Evolutionary conservation across 2,113 vertebrate species (phyloP), one percentile per base, ranked within the genome.

Genomic region (Anguilla rostrata): DNA sequence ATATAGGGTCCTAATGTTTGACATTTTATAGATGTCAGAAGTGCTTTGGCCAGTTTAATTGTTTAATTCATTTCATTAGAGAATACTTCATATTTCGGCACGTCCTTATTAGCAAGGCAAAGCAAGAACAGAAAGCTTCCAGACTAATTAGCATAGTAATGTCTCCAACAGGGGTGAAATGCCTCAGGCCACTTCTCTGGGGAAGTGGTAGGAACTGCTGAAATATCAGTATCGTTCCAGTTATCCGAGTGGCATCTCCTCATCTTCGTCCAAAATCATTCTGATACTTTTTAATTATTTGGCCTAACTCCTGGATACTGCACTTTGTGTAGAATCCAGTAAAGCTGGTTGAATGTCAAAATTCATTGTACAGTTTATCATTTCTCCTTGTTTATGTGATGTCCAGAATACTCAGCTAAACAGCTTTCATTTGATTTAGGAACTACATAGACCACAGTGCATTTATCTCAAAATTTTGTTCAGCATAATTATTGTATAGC

Each of bases 11-110:
- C 5, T 11, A 34, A n/a, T 75, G 53, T 78, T 78, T 29, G 46
- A 49, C 40, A 8, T 75, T 75, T 84, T 75, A 29, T 57, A 40
- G 66, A 56, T 53, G 56, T 49, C 49, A 9, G 39, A 79, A 85
- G 79, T 39, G 53, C 39, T 34, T 85, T 46, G 8, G 49, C 49
- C 14, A 49, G 75, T 39, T 81, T 80, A 43, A 80, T 53, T n/a
- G 75, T 29, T 79, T 79, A 85, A 85, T 85, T 46, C 39, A 26
- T 60, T 81, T 85, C 78, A 85, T 57, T 79, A 60, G 39, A 85
- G 84, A 34, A 85, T 29, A 53, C 34, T 85, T 85, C 84, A 79
- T 78, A 85, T 81, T 80, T 16, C 22, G 78, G 84, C n/a, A 57
- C 71, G 34, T 78, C 78, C 16, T 39, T 78, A 80, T 85, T 85